A percentile compares a stretch with the other conserved stretches of the same genome.
These are phyloP conservation scores for Prunella himalayana DNA, from an alignment of 2,113 vertebrate species.

Conservation along the genomic window DNA sequence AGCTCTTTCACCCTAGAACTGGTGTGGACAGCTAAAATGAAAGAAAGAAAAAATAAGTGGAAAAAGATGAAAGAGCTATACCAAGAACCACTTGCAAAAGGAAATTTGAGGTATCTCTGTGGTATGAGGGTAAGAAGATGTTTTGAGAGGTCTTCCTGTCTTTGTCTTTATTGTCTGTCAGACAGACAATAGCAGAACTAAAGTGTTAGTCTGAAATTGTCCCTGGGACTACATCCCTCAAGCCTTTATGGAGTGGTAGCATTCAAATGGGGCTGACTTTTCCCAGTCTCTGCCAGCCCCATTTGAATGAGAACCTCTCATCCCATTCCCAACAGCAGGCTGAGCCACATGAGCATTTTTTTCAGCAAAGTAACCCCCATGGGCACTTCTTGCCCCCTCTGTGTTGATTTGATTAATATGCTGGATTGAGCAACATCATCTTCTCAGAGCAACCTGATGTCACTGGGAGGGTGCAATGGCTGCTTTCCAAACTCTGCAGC, in stretches of 20 bases:
- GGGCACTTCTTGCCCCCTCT: background rate
- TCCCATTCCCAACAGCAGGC: background rate
- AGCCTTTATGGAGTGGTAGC: background rate
- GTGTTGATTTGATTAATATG: background rate
- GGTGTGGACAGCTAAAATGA: background rate
- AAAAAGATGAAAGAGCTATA: background rate
- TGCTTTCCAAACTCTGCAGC: background rate
- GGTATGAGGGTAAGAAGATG: background rate
- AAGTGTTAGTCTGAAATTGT: background rate
- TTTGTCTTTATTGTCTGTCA: background rate
- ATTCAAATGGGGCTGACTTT: background rate
- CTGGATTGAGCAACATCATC: background rate
- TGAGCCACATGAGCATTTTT: background rate
- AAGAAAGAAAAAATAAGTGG: background rate
- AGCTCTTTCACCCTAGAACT: background rate
- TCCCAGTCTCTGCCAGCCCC: background rate
- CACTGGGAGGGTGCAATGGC: background rate
- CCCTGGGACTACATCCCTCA: background rate
- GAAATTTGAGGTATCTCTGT: background rate
- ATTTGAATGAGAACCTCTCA: background rate
- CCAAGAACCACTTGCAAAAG: background rate
- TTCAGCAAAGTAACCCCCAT: background rate
- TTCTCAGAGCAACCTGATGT: background rate
- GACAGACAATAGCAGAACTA: background rate
- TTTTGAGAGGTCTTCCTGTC: background rate